phyloP scores from a whole-genome alignment of 2,888 invertebrate genomes.

The Incurvaria masculella region DNA sequence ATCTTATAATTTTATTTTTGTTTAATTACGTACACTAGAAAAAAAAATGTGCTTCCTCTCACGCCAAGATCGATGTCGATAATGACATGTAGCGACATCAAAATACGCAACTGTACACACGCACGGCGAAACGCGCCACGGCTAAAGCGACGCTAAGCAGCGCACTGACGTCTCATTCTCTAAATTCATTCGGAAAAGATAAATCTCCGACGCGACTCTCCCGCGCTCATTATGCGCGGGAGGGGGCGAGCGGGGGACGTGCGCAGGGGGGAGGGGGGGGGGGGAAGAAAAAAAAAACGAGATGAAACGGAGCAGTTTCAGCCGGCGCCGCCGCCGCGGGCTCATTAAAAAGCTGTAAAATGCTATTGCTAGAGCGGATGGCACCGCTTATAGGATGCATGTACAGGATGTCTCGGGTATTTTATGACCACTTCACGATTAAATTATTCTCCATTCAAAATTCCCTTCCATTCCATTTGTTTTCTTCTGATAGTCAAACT shows the following conservation, averaged over 20 bases:
- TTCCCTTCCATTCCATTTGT: too few relatives aligned
- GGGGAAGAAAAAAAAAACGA: constrained; percentile 23
- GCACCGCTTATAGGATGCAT: background rate
- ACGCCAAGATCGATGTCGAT: constrained; percentile 41
- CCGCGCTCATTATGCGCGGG: constrained; percentile 43
- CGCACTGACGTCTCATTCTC: constrained; percentile 51
- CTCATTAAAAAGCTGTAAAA: constrained; percentile 55
- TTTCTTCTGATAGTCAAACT: too few relatives aligned
- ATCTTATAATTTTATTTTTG: background rate
- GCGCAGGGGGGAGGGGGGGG: background rate
- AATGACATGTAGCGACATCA: constrained; percentile 36
- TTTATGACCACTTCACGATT: too few relatives aligned
- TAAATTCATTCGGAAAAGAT: constrained; percentile 53
- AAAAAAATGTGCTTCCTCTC: constrained; percentile 23
- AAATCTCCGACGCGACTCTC: constrained; percentile 47
- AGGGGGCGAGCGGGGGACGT: background rate
- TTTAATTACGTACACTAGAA: constrained; percentile 19
- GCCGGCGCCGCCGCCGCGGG: constrained; percentile 42
- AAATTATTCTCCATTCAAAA: too few relatives aligned
- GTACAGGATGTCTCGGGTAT: too few relatives aligned
- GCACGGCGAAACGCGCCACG: constrained; percentile 24
- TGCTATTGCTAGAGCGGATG: constrained; percentile 38
- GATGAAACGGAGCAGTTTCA: constrained; percentile 46
- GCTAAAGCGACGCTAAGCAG: constrained; percentile 21
- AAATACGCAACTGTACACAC: constrained; percentile 26